Conservation (phyloP, 2,113 vertebrate species). For the Callipepla californica region DNA sequence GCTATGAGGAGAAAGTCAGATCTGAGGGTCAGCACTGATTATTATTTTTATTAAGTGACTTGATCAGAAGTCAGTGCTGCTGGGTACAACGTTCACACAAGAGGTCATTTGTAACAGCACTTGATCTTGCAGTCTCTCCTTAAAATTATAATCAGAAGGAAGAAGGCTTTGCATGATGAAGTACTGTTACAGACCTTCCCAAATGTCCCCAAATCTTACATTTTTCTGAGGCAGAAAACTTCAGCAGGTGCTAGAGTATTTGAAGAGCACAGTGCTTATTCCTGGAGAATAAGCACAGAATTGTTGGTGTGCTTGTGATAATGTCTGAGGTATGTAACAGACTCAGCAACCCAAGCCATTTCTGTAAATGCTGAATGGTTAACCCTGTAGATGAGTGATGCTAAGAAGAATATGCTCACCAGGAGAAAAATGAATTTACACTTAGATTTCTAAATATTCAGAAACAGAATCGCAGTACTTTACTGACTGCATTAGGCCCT, state of each 20-base stretch:
- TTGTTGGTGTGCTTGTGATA: neutral
- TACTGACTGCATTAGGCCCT: neutral
- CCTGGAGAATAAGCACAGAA: neutral
- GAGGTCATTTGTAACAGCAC: accelerated
- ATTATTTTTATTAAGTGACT: neutral
- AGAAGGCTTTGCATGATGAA: neutral
- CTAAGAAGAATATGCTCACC: neutral
- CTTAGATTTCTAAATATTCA: neutral
- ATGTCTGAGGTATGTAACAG: neutral
- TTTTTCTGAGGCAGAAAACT: neutral
- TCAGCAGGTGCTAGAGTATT: neutral
- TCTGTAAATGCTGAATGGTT: neutral
- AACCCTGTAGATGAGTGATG: neutral
- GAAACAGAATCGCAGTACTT: neutral
- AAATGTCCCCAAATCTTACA: neutral
- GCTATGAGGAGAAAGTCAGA: neutral
- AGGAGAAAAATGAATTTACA: neutral
- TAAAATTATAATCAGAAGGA: neutral
- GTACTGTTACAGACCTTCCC: neutral
- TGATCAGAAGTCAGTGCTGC: neutral
- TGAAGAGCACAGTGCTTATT: neutral
- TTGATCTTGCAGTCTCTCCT: neutral
- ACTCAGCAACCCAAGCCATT: neutral
- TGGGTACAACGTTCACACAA: neutral
- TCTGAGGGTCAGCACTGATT: neutral